Evolutionary conservation across 2,113 vertebrate genomes (phyloP).

Genomic region (Mola mola): DNA sequence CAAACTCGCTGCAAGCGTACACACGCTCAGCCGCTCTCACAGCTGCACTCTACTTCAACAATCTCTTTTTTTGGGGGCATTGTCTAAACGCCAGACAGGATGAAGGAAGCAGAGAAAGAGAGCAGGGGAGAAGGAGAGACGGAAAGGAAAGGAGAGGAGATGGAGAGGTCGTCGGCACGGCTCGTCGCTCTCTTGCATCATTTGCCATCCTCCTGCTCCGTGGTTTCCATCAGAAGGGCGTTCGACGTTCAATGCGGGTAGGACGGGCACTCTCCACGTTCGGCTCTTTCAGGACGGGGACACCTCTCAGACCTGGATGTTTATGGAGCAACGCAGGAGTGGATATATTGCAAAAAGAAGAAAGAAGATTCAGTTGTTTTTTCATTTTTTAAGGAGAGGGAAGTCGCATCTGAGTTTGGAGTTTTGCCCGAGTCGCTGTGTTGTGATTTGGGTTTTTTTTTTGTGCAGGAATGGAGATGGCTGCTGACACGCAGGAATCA

Average conservation of each 20-base stretch:
- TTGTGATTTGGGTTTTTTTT: background rate
- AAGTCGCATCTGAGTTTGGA: slow-evolving; percentile 46
- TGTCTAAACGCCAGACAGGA: slow-evolving; percentile 75
- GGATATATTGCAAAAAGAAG: slow-evolving; percentile 45
- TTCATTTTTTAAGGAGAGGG: background rate
- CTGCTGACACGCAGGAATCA: slow-evolving; percentile 6
- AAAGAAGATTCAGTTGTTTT: slow-evolving; percentile 10
- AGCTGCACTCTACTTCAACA: slow-evolving; percentile 68
- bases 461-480: slow-evolving; percentile 3
- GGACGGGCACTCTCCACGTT: slow-evolving; percentile 16
- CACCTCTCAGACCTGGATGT: slow-evolving; percentile 34
- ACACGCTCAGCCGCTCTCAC: slow-evolving; percentile 42
- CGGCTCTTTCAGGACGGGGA: slow-evolving; percentile 1
- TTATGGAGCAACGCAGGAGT: background rate
- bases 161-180: slow-evolving; percentile 26
- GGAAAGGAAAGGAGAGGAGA: slow-evolving; percentile 40
- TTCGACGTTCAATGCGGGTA: background rate
- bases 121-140: slow-evolving; percentile 41
- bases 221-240: slow-evolving; percentile 16
- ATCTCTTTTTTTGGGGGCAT: slow-evolving; percentile 69
- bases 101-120: slow-evolving; percentile 68
- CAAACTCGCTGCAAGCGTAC: slow-evolving; percentile 37
- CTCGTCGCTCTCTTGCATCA: slow-evolving; percentile 43
- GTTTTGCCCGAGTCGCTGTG: slow-evolving; percentile 24
- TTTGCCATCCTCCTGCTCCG: slow-evolving; percentile 15